Base-by-base conservation (phyloP, 2,888 invertebrate species). In the Macrophya alboannulata region DNA sequence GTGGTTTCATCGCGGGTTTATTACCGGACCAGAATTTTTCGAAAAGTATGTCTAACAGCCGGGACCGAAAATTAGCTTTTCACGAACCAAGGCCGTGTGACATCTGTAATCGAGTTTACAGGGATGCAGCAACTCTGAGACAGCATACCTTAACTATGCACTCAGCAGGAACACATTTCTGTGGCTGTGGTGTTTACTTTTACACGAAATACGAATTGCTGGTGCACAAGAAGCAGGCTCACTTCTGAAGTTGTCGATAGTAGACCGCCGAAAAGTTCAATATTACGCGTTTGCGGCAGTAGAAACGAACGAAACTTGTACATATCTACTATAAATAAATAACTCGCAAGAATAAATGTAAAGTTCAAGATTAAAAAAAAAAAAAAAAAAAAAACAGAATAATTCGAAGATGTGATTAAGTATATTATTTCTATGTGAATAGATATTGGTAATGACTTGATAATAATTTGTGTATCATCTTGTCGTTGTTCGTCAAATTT, bases 1-100 rank as follows among this genome's bases (percentile, higher is more conserved):
- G 81, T 62, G 37, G 71, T 48, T 83, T 68, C 12, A 21, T 71
- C 17, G 65, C 31, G 5, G 83, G 68, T 40, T 15, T 83, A n/a
- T 21, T 45, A 9, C 83, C 83, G 31, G 83, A 83, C 31, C 83
- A 48, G 21, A 68, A 71, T 83, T 71, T 83, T 21, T 8, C 17
- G 17, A 71, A 17, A 48, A 71, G 1, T 43, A 45, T 83, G 10
- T 9, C 31, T 5, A 68, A 71, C 25, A 68, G 21, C 21, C 48
- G n/a, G 25, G 48, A 83, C 48, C 65, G 83, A 25, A 83, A 83
- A 12, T 45, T 83, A 43, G 83, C 83, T 31, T 83, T 83, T 45
- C 71, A 83, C 68, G 83, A 83, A 83, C 83, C 83, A 25, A 68
- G 83, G 51, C 83, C 83, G 4, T 83, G 83, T 51, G 83, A 83